Evolutionary conservation across 64 coral and sea anemone genomes (phyloP), one percentile per base, ranked within the genome.

Genomic region (Pachyseris speciosa): DNA sequence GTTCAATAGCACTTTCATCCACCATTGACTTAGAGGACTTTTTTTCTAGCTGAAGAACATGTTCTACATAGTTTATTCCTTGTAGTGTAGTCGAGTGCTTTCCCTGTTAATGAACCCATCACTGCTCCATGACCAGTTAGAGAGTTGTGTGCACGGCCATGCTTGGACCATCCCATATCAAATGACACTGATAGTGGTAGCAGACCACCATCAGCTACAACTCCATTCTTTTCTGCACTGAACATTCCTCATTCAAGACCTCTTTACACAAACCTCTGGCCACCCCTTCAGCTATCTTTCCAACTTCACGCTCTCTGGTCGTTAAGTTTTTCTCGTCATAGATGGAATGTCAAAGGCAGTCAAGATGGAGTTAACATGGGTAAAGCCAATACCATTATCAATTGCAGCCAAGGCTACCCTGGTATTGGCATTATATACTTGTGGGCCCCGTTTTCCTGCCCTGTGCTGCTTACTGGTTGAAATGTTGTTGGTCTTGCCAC

Each of bases 131-230:
- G 75, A 16, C 87, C 73, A 90, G 87, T 80, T 4, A 80, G 59
- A 36, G 74, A 80, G 20, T 69, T 63, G 29, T 58, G 43, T 78
- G 58, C 87, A 37, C 74, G 55, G 13, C 73, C 72, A 8, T 51
- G 88, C 27, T 90, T 90, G 25, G 65, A 64, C 88, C 74, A 90
- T 36, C 75, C 53, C 88, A 90, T 90, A 25, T 90, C 74, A 67
- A 80, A 90, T 19, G 86, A 91, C 20, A 64, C 49, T 49, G 26
- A 43, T 22, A 87, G 9, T 70, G 64, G 33, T 45, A 71, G 25
- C 13, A 65, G 64, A 72, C 64, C 40, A n/a, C 72, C 45, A 69
- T 12, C n/a, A 22, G 12, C 44, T 49, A 45, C 64, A 45, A 41
- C 43, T 1, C 79, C 52, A 63, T 30, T 59, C 33, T 81, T 17